Conservation (phyloP, 2,113 vertebrate genomes). For the Potamarius usumacintae region DNA sequence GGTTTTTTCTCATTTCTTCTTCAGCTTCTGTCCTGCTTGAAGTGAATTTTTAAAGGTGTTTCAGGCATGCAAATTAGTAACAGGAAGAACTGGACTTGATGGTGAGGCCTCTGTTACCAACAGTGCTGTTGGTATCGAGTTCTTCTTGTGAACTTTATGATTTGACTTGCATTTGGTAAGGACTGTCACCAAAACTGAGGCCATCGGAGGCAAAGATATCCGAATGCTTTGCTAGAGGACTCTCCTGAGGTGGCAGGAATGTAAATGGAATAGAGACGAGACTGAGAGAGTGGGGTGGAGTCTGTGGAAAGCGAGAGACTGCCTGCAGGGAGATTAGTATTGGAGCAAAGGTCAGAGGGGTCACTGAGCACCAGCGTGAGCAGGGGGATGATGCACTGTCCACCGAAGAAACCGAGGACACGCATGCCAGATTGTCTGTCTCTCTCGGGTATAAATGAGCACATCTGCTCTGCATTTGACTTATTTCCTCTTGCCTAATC, state of each 20-base stretch:
- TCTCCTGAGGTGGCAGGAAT: background rate
- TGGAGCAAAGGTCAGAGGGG: slow-evolving; percentile 22
- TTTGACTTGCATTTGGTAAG: background rate
- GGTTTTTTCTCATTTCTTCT: background rate
- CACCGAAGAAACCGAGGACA: background rate
- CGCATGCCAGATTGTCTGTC: background rate
- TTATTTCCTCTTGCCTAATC: slow-evolving; percentile 16
- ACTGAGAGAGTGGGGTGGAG: background rate
- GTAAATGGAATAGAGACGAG: slow-evolving; percentile 2
- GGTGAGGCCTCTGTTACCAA: too few relatives aligned
- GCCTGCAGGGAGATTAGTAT: background rate
- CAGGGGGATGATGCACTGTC: slow-evolving; percentile 1
- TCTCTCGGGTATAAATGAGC: slow-evolving; percentile 5
- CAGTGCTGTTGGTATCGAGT: background rate
- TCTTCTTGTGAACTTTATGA: background rate
- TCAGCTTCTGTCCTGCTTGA: background rate
- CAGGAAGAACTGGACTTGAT: background rate
- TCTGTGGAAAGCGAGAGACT: background rate
- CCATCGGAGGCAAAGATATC: background rate
- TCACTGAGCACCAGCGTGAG: slow-evolving; percentile 9
- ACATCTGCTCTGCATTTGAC: slow-evolving; percentile 9
- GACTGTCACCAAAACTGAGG: background rate
- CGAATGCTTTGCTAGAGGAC: background rate
- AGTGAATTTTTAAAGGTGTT: background rate
- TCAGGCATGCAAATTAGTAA: background rate